phyloP scores from a whole-genome alignment of 2,888 invertebrate genomes.

The Hypena proboscidalis region DNA sequence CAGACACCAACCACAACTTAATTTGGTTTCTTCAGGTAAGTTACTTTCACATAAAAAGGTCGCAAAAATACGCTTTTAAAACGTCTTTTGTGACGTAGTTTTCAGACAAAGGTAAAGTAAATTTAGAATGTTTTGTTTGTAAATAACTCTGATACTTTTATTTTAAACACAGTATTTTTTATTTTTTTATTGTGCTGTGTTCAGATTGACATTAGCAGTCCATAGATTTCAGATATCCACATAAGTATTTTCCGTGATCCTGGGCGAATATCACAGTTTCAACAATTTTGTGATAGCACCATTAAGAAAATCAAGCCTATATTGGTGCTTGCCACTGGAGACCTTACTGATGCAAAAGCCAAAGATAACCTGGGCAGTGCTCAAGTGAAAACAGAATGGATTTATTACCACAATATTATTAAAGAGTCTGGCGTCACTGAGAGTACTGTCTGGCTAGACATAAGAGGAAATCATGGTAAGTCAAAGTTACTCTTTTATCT shows the following conservation, averaged over 20 bases:
- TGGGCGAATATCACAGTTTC: conserved; percentile 90
- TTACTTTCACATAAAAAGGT: conserved; percentile 22
- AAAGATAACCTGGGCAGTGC: conserved; percentile 91
- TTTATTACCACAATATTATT: conserved; percentile 89
- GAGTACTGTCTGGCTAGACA: conserved; percentile 93
- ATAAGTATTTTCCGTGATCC: conserved; percentile 93
- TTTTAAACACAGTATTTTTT: no score
- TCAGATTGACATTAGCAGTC: no score
- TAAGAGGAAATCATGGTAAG: conserved; percentile 96
- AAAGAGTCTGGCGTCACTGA: conserved; percentile 87
- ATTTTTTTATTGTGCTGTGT: no score
- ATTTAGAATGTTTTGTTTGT: conserved; percentile 7
- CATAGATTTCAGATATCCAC: conserved; percentile 95
- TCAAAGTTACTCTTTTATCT: conserved; percentile 1
- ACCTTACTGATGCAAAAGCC: conserved; percentile 95
- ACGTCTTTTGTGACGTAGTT: conserved; percentile 32
- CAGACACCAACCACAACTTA: conserved; percentile 84
- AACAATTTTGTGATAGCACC: conserved; percentile 91
- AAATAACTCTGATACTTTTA: no score
- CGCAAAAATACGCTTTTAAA: conserved; percentile 6
- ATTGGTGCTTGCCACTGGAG: conserved; percentile 93
- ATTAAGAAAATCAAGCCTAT: conserved; percentile 90
- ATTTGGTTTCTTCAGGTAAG: conserved; percentile 92
- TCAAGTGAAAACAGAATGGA: conserved; percentile 94
- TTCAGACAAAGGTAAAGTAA: conserved; percentile 31